Percentiles rank a stretch among this genome's conserved stretches.
These are phyloP conservation scores for Myxocyprinus asiaticus DNA, from an alignment of 2,113 vertebrate species.

Conservation along the genomic window DNA sequence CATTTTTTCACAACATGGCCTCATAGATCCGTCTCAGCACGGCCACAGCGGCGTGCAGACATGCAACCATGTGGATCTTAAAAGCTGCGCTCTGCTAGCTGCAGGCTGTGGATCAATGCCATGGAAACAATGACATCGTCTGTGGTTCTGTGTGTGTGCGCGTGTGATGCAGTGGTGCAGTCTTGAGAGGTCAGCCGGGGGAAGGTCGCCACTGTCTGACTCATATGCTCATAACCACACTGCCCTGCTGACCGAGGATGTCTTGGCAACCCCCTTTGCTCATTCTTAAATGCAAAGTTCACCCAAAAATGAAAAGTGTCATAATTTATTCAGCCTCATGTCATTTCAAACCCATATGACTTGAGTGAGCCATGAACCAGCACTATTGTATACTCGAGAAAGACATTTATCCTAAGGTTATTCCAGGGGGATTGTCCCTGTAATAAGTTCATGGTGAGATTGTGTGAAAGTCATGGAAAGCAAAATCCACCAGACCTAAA, in stretches of 20 bases:
- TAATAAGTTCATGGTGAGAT: background rate
- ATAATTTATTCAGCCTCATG: too few species aligned
- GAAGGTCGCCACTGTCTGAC: slow-evolving; percentile 18
- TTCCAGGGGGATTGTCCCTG: background rate
- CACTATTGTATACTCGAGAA: background rate
- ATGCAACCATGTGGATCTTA: slow-evolving; percentile 35
- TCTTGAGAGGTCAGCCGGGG: slow-evolving; percentile 29
- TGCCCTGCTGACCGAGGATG: slow-evolving; percentile 30
- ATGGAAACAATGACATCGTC: slow-evolving; percentile 38
- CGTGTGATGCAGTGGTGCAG: slow-evolving; percentile 28
- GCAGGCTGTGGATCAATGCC: slow-evolving; percentile 17
- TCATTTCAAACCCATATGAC: background rate
- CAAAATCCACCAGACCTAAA: background rate
- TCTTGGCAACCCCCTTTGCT: slow-evolving; percentile 20
- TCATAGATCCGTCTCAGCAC: slow-evolving; percentile 24
- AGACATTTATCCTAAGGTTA: background rate
- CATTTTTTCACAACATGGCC: slow-evolving; percentile 26
- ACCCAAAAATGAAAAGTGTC: too few species aligned
- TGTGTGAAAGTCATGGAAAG: background rate
- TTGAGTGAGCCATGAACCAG: background rate
- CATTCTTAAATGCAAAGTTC: background rate
- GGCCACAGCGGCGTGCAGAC: slow-evolving; percentile 11
- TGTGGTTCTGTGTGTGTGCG: slow-evolving; percentile 3
- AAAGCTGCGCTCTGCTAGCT: slow-evolving; percentile 21
- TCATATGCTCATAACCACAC: slow-evolving; percentile 27